Conservation (phyloP, 2,113 vertebrate genomes). For the Pangasianodon hypophthalmus region DNA sequence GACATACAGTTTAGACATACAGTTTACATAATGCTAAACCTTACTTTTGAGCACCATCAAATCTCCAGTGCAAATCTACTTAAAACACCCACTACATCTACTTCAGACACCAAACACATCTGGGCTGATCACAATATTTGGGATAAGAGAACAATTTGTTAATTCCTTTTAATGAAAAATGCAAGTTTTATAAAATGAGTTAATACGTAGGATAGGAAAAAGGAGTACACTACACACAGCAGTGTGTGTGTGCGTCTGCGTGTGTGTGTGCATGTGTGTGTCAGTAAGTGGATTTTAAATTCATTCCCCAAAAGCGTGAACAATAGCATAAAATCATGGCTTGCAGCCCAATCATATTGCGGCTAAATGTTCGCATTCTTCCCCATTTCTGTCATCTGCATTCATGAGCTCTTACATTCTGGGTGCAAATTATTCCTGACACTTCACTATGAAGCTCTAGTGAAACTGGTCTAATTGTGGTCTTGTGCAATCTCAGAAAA, state of each 20-base stretch:
- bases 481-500: not conserved
- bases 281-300: not conserved
- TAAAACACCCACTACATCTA: not conserved
- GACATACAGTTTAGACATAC: too few relatives aligned
- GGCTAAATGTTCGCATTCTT: not conserved
- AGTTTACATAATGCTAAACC: not conserved
- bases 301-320: not conserved
- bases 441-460: not conserved
- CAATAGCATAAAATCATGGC: not conserved
- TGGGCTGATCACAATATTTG: not conserved
- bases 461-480: not conserved
- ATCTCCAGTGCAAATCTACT: not conserved
- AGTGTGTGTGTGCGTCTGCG: not conserved
- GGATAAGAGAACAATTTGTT: not conserved
- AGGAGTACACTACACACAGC: not conserved
- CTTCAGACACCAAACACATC: not conserved
- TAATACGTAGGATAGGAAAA: not conserved
- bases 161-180: not conserved
- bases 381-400: conserved; percentile 15
- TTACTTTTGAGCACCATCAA: too few relatives aligned
- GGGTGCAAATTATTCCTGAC: not conserved
- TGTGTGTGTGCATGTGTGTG: not conserved
- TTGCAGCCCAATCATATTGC: not conserved
- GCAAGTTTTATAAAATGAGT: not conserved
- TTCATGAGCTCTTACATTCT: not conserved